These are phyloP conservation scores for Cetonia aurata DNA, from an alignment of 2,888 invertebrate genomes.

Conservation along the genomic window DNA sequence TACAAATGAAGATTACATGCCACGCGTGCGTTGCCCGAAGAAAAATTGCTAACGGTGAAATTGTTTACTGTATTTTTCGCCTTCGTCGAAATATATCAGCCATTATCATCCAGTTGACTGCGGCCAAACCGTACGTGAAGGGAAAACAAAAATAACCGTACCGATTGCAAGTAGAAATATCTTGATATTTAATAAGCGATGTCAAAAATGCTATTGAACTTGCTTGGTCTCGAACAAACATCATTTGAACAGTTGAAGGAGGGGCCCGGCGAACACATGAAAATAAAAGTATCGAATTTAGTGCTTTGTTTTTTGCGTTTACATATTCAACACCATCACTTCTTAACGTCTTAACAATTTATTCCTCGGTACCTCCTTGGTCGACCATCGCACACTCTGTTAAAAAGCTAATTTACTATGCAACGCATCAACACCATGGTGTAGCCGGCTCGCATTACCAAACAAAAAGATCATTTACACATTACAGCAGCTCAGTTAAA, in stretches of 20 bases:
- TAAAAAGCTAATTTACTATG: conserved; percentile 31
- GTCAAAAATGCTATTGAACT: no score
- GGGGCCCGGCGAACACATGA: no score
- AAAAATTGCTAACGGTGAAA: conserved; percentile 37
- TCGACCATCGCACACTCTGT: conserved; percentile 1
- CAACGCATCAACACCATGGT: conserved; percentile 22
- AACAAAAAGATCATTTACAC: conserved; percentile 44
- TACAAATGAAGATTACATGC: conserved; percentile 31
- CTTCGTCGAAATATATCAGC: conserved; percentile 10
- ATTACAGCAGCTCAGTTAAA: conserved; percentile 44
- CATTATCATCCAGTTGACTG: neutral
- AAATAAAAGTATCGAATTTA: no score
- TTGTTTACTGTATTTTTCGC: conserved; percentile 37
- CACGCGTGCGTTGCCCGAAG: conserved; percentile 20
- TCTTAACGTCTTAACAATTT: conserved; percentile 9
- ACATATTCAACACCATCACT: neutral
- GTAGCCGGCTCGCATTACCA: conserved; percentile 27
- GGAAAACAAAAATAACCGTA: conserved; percentile 10
- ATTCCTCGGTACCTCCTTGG: neutral
- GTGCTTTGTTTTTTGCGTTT: no score
- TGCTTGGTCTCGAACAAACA: no score
- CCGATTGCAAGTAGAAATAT: no score
- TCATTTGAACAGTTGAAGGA: no score
- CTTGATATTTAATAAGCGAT: no score
- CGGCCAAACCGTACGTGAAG: conserved; percentile 3